Percentiles rank a stretch among this genome's conserved stretches.
Evolutionary conservation across 2,888 invertebrate genomes (phyloP).

Genomic region (Protula sp.): DNA sequence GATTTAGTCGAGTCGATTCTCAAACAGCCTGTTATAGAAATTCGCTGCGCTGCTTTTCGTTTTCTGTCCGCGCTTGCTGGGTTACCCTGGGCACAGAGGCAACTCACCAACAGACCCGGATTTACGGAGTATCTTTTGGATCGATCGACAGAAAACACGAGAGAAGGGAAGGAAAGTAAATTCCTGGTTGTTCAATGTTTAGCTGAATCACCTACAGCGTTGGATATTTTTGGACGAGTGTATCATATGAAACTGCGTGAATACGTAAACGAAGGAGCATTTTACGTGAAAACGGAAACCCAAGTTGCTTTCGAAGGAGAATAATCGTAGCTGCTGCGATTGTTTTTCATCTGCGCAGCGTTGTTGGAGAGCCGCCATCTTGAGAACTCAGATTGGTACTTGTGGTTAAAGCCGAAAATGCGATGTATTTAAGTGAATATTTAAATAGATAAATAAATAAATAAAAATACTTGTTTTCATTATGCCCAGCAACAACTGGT

Average conservation of each 20-base stretch:
- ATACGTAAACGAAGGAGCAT: constrained; percentile 74
- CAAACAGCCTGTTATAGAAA: neutral
- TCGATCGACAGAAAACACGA: constrained; percentile 65
- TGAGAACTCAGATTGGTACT: too few relatives aligned
- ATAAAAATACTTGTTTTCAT: too few relatives aligned
- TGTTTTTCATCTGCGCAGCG: too few relatives aligned
- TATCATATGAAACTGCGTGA: constrained; percentile 63
- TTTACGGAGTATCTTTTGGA: constrained; percentile 74
- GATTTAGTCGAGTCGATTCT: neutral
- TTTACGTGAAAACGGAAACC: constrained; percentile 63
- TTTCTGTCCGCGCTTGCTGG: neutral
- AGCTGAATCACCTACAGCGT: constrained; percentile 53
- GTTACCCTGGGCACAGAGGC: constrained; percentile 74
- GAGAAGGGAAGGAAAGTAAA: constrained; percentile 69
- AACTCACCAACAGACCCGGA: constrained; percentile 68
- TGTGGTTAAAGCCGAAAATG: too few relatives aligned
- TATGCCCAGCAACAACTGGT: too few relatives aligned
- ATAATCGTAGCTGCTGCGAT: neutral
- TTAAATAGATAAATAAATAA: too few relatives aligned
- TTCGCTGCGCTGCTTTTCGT: neutral
- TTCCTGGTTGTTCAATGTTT: constrained; percentile 63
- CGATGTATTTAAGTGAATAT: too few relatives aligned
- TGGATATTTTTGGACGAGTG: constrained; percentile 61
- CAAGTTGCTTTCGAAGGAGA: constrained; percentile 72
- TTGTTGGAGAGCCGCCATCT: too few relatives aligned